These are phyloP conservation scores for Tamias sibiricus DNA, from an alignment of 2,113 vertebrate genomes.

Conservation along the genomic window DNA sequence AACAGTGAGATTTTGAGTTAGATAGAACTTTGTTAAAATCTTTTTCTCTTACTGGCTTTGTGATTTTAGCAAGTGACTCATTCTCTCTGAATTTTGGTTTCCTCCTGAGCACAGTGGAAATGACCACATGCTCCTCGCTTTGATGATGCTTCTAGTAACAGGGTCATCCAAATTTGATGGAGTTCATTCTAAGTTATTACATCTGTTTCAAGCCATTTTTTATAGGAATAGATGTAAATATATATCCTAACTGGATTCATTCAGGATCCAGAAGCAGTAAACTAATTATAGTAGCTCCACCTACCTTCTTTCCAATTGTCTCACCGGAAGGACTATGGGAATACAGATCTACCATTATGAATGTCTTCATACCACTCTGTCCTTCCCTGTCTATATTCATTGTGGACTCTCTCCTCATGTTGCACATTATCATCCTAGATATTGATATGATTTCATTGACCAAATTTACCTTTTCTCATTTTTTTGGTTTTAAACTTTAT, in stretches of 20 bases:
- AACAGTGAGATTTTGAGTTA: background rate
- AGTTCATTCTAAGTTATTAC: background rate
- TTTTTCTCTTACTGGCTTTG: constrained; percentile 6
- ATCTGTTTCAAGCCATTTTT: background rate
- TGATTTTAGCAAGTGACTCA: background rate
- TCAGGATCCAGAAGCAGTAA: background rate
- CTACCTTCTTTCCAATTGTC: background rate
- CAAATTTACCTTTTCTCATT: background rate
- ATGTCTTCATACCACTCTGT: no score
- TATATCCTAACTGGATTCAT: background rate
- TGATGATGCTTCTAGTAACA: background rate
- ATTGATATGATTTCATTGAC: background rate
- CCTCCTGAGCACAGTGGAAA: background rate
- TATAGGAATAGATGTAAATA: background rate
- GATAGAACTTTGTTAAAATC: background rate
- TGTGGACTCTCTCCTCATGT: background rate
- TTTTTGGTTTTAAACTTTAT: background rate
- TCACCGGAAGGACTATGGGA: background rate
- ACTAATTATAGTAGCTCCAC: background rate
- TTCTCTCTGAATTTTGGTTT: background rate
- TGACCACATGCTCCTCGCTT: background rate
- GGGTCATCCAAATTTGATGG: background rate
- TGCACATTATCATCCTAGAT: background rate
- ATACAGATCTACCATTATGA: accelerated
- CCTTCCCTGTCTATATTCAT: background rate